These are phyloP conservation scores for Acleris cristana DNA, from an alignment of 2,888 invertebrate genomes.

Conservation along the genomic window DNA sequence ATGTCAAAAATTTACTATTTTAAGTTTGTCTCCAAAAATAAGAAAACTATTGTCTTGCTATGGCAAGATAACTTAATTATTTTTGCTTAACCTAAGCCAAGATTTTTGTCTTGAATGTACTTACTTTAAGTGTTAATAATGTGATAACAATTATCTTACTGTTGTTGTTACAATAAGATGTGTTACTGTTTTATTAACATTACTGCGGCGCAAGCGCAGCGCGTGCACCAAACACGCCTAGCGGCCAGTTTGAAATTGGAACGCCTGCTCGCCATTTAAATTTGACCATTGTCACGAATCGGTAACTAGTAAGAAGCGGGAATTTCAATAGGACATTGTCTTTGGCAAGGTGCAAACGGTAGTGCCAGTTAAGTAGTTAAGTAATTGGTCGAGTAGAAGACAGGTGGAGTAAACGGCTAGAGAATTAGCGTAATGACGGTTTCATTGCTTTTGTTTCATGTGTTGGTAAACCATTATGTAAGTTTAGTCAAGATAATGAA, in stretches of 20 bases:
- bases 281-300: constrained; percentile 69
- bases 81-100: too few species aligned
- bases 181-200: constrained; percentile 9
- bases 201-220: constrained; percentile 49
- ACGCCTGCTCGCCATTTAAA: constrained; percentile 59
- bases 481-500: too few species aligned
- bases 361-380: constrained; percentile 23
- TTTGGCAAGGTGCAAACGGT: constrained; percentile 29
- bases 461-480: background rate
- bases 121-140: too few species aligned
- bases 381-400: constrained; percentile 20
- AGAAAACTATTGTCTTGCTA: too few species aligned
- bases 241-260: constrained; percentile 59
- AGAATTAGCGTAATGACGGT: constrained; percentile 28
- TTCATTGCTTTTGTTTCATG: constrained; percentile 14
- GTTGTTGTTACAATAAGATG: background rate
- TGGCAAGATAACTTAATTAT: too few species aligned
- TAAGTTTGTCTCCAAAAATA: too few species aligned
- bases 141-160: too few species aligned
- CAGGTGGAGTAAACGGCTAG: constrained; percentile 31
- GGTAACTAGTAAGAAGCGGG: constrained; percentile 34
- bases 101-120: too few species aligned
- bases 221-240: constrained; percentile 62
- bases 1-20: too few species aligned
- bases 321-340: constrained; percentile 31